Conservation (phyloP, 2,113 vertebrate species). For the Ageneiosus marmoratus region DNA sequence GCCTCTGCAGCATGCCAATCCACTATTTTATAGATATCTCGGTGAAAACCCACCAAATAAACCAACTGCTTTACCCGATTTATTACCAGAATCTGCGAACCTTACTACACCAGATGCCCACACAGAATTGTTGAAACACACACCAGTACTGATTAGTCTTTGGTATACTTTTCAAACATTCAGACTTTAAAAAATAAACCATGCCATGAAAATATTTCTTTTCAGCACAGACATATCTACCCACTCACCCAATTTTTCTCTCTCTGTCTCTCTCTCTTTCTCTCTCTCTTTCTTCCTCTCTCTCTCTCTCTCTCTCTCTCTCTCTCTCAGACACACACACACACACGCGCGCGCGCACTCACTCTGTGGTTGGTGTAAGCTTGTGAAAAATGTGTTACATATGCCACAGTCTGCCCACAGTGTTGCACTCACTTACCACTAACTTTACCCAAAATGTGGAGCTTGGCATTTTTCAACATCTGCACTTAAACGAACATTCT, state of each 20-base stretch:
- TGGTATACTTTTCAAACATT: not conserved
- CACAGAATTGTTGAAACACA: slow-evolving; percentile 16
- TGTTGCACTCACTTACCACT: slow-evolving; percentile 16
- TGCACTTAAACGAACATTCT: slow-evolving; percentile 11
- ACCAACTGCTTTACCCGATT: not conserved
- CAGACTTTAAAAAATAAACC: not conserved
- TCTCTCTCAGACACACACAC: not conserved
- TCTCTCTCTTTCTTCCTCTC: no score
- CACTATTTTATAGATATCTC: not conserved
- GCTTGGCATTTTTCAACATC: slow-evolving; percentile 17
- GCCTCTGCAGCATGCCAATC: not conserved
- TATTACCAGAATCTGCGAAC: not conserved
- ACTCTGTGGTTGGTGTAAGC: not conserved
- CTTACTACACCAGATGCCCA: slow-evolving; percentile 10
- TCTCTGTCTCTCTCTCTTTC: no score
- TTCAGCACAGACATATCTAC: not conserved
- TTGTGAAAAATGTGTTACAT: slow-evolving; percentile 16
- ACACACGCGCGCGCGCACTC: slow-evolving; percentile 25
- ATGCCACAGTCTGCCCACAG: slow-evolving; percentile 25
- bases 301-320: no score
- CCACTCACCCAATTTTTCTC: not conserved
- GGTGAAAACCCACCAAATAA: not conserved
- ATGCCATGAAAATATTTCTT: not conserved
- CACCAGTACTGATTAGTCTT: not conserved
- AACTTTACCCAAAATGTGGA: slow-evolving; percentile 18